phyloP scores from a whole-genome alignment of 2,888 invertebrate genomes.

The Clivina fossor region DNA sequence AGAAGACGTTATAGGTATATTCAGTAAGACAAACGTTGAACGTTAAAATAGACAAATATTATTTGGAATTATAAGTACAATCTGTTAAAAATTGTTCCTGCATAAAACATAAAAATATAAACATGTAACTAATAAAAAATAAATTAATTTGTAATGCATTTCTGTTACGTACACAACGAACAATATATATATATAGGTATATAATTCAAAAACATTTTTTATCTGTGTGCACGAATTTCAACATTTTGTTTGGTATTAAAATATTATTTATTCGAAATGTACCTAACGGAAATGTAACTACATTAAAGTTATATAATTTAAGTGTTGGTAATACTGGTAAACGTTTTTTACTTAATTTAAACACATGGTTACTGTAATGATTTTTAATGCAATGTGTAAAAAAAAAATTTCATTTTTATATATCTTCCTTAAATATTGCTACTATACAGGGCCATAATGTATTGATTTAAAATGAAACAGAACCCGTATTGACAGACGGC shows the following conservation, averaged over 20 bases:
- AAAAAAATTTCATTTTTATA: constrained; percentile 33
- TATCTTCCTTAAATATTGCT: constrained; percentile 14
- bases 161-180: constrained; percentile 23
- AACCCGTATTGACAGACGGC: too few species aligned
- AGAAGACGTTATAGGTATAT: constrained; percentile 32
- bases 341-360: constrained; percentile 21
- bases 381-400: constrained; percentile 31
- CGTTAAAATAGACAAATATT: constrained; percentile 29
- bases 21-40: constrained; percentile 29
- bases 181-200: too few species aligned
- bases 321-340: constrained; percentile 24
- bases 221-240: too few species aligned
- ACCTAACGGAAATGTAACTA: constrained; percentile 30
- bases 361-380: constrained; percentile 3
- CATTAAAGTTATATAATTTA: constrained; percentile 12
- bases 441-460: too few species aligned
- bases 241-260: not conserved
- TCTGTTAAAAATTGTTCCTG: constrained; percentile 33
- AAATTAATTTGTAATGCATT: constrained; percentile 28
- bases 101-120: constrained; percentile 26
- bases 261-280: not conserved
- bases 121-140: constrained; percentile 27
- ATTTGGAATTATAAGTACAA: constrained; percentile 32
- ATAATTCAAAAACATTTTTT: too few species aligned
- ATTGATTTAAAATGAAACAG: too few species aligned